Base-by-base conservation (phyloP, 23 tunicate species). In the Trididemnum clinides region DNA sequence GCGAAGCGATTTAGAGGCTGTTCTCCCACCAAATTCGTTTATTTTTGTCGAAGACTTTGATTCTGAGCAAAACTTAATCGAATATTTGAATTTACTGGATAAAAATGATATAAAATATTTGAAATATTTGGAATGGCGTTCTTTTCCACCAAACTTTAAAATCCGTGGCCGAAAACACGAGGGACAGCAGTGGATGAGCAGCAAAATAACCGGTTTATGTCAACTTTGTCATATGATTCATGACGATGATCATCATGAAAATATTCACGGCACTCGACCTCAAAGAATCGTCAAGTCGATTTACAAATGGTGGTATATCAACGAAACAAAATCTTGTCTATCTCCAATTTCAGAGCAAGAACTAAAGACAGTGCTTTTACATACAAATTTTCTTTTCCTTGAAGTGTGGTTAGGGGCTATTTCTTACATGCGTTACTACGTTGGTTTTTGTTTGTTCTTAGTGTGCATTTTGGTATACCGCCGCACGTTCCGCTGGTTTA, bases 31-130 rank as follows among this genome's bases (percentile, higher is more conserved):
- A 7, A 59, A 59, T 29, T 83, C 85, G 21, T 89, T 33, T 57
- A 72, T 88, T 25, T 88, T 88, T 72, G 86, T 72, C 2, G 91
- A 88, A 57, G 91, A 88, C 62, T 88, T 81, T 30, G 18, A 35
- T 0, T 33, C 86, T 23, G 81, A 64, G 21, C 70, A 81, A 3
- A 63, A 80, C 0, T 66, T 88, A 5, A 82, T 71, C 1, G 50
- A 71, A 20, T 72, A 81, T 39, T 29, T 88, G 27, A 39, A 71
- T 21, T 88, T 51, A 62, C 50, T 88, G 18, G 82, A 88, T 35
- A 28, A 51, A 3, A 70, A 88, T 32, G 57, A 81, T 20, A 35
- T 23, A 10, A 65, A 34, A 1, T 88, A 88, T 36, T 29, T 23
- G 86, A 21, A 33, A 33, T 81, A 80, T 57, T 88, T 88, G 39